These are phyloP conservation scores for Trididemnum clinides DNA, from an alignment of 23 tunicate genomes.

Conservation along the genomic window DNA sequence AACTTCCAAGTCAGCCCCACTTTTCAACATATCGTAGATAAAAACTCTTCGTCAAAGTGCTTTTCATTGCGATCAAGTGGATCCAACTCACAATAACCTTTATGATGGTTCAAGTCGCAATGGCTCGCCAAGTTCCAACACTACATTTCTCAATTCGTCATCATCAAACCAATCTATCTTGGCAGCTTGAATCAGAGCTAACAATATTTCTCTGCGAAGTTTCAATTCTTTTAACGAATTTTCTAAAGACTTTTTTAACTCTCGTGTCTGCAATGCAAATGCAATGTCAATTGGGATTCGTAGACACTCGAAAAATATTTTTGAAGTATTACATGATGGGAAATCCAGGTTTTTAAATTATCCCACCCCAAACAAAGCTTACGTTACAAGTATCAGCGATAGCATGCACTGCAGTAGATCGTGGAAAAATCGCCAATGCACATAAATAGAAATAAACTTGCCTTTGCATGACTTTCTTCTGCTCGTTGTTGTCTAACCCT, in stretches of 20 bases:
- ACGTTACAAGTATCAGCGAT: too few relatives aligned
- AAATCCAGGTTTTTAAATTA: too few relatives aligned
- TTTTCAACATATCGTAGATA: too few relatives aligned
- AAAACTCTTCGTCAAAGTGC: too few relatives aligned
- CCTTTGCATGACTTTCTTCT: slow-evolving; percentile 8
- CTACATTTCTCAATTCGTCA: neutral
- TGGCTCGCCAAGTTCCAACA: slow-evolving; percentile 29
- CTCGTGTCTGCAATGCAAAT: neutral
- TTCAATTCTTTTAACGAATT: slow-evolving; percentile 16
- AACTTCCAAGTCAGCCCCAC: too few relatives aligned
- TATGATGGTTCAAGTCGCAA: neutral
- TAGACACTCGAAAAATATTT: too few relatives aligned
- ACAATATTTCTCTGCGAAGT: slow-evolving; percentile 24
- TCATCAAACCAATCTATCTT: slow-evolving; percentile 50
- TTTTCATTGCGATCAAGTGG: too few relatives aligned
- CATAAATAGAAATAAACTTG: neutral
- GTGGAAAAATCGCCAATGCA: too few relatives aligned
- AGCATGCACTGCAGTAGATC: too few relatives aligned
- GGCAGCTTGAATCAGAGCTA: slow-evolving; percentile 30
- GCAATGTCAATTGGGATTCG: neutral
- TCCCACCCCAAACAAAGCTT: too few relatives aligned
- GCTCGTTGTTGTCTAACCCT: neutral
- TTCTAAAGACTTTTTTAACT: neutral
- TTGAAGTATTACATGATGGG: too few relatives aligned
- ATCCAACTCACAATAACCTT: neutral